Percentiles rank a stretch among this genome's conserved stretches.
These are phyloP conservation scores for Chiloscyllium punctatum DNA, from an alignment of 2,797 vertebrate species.

Conservation along the genomic window DNA sequence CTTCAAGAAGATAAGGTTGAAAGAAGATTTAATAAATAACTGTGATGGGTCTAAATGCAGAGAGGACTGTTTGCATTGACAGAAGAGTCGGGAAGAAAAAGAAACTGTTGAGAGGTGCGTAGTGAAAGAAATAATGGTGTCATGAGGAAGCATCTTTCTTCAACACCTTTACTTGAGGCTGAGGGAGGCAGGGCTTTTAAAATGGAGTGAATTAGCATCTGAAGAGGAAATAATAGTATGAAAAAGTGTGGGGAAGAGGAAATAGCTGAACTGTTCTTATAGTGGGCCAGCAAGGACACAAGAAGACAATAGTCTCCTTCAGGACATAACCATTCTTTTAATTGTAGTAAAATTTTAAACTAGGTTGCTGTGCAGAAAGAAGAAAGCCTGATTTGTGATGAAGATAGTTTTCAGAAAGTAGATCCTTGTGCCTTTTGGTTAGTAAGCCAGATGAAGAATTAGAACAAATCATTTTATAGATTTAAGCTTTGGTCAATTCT, in stretches of 20 bases:
- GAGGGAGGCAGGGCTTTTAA: background rate
- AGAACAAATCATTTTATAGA: background rate
- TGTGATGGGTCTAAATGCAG: background rate
- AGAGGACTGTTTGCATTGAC: background rate
- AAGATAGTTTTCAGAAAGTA: background rate
- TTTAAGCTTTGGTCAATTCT: constrained; percentile 9
- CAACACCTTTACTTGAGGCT: background rate
- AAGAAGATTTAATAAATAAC: background rate
- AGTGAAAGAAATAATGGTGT: background rate
- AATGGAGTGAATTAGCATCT: background rate
- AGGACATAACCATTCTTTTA: background rate
- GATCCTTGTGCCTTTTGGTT: background rate
- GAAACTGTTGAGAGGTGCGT: background rate
- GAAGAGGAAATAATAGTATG: background rate
- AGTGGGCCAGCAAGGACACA: background rate
- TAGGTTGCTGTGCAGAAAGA: background rate
- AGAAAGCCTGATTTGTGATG: too few relatives aligned
- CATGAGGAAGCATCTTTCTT: background rate
- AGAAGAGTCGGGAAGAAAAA: background rate
- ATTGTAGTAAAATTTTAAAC: background rate
- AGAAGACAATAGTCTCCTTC: background rate
- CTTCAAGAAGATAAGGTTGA: background rate
- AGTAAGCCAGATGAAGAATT: background rate
- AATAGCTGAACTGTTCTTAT: background rate
- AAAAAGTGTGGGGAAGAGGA: background rate